A percentile compares a stretch with the other conserved stretches of the same genome.
Evolutionary conservation across 1,140 invertebrate species (phyloP).

Genomic region (Spodoptera frugiperda): DNA sequence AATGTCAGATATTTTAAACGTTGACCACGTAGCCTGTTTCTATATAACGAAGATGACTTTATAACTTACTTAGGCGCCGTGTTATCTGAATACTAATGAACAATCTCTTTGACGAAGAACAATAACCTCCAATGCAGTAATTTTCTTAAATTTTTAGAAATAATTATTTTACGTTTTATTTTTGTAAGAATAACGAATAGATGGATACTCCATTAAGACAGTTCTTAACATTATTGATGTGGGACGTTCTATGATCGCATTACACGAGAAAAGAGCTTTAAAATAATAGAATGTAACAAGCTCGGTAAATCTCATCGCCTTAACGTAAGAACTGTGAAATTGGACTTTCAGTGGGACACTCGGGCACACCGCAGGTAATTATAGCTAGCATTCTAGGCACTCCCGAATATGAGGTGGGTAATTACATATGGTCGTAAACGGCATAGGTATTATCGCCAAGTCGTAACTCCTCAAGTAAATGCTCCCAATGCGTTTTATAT

Average conservation of each 20-base stretch:
- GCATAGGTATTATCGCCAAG: constrained; percentile 20
- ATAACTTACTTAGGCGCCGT: constrained; percentile 40
- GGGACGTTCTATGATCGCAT: constrained; percentile 26
- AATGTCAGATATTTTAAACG: constrained; percentile 43
- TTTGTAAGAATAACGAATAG: constrained; percentile 15
- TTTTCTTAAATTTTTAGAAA: not conserved
- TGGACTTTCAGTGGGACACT: constrained; percentile 53
- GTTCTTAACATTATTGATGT: constrained; percentile 23
- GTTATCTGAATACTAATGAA: constrained; percentile 49
- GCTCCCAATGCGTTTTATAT: constrained; percentile 64
- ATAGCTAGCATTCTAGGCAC: not conserved
- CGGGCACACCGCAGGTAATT: constrained; percentile 22
- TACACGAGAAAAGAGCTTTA: constrained; percentile 56
- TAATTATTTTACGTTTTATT: constrained; percentile 24
- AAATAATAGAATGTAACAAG: constrained; percentile 64
- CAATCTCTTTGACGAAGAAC: constrained; percentile 29
- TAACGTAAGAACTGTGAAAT: constrained; percentile 64
- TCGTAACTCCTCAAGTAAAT: constrained; percentile 45
- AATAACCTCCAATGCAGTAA: constrained; percentile 13
- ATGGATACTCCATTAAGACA: constrained; percentile 19
- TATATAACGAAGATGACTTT: constrained; percentile 48
- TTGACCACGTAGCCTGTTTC: constrained; percentile 46
- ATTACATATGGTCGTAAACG: constrained; percentile 6
- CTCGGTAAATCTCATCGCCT: constrained; percentile 61
- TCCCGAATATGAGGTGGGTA: constrained; percentile 39